Evolutionary conservation across 2,113 vertebrate genomes (phyloP).

Genomic region (Pseudopodoces humilis): DNA sequence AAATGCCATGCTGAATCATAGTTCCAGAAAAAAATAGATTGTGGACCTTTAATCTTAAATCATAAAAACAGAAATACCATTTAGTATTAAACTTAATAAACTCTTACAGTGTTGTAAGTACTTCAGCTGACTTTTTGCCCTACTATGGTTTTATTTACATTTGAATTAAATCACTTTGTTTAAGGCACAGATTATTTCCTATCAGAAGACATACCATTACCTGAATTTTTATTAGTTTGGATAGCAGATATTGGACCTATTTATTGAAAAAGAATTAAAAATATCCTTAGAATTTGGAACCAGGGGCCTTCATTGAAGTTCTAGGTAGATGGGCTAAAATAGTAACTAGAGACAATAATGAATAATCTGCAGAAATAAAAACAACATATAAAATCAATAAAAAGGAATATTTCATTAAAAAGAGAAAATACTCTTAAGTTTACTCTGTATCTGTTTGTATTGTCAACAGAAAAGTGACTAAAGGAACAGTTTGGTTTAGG

Average conservation of each 20-base stretch:
- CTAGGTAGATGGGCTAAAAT: neutral
- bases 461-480: neutral
- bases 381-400: neutral
- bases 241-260: neutral
- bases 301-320: neutral
- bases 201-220: neutral
- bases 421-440: neutral
- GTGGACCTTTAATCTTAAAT: neutral
- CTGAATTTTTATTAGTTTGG: neutral
- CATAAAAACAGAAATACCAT: neutral
- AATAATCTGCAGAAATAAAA: neutral
- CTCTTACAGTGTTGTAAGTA: neutral
- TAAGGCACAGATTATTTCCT: neutral
- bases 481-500: neutral
- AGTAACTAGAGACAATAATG: neutral
- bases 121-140: neutral
- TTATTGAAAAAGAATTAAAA: neutral
- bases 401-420: neutral
- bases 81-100: neutral
- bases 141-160: neutral
- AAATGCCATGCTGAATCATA: neutral
- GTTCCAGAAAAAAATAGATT: neutral
- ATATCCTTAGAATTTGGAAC: neutral
- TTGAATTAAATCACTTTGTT: neutral
- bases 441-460: neutral